phyloP scores from a whole-genome alignment of 2,797 vertebrate species.

The Streptopelia turtur region DNA sequence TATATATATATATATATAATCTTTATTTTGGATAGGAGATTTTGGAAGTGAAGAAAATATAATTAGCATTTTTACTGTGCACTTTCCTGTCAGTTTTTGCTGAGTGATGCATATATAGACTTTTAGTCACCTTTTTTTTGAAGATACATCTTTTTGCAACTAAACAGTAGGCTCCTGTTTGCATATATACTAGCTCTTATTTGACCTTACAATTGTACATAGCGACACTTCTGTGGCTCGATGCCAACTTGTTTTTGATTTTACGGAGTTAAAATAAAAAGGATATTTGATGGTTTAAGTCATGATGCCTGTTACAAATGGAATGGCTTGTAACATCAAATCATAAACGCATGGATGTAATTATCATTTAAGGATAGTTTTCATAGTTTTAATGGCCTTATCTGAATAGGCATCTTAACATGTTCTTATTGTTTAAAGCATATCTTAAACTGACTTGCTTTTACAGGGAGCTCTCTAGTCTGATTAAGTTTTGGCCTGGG shows the following conservation, averaged over 20 bases:
- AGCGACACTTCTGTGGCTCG: background rate
- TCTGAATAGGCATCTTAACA: background rate
- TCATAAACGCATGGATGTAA: background rate
- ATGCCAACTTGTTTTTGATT: background rate
- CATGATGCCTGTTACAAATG: background rate
- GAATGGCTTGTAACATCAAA: background rate
- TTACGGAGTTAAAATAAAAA: background rate
- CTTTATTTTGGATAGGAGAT: background rate
- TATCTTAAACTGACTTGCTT: background rate
- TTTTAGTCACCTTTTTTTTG: background rate
- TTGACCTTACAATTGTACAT: background rate
- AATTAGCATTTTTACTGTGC: background rate
- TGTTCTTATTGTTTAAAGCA: background rate
- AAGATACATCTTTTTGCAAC: background rate
- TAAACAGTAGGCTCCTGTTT: background rate
- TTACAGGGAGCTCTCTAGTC: background rate
- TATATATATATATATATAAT: no score
- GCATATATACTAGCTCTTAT: background rate
- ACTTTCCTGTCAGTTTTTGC: background rate
- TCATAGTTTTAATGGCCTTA: background rate
- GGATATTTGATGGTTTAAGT: background rate
- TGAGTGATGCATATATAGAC: background rate
- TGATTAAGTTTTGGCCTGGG: background rate
- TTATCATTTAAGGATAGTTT: background rate
- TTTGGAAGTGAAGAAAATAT: background rate